Percentiles rank a stretch among this genome's conserved stretches.
Evolutionary conservation across 2,113 vertebrate species (phyloP).

Genomic region (Myiopsitta monachus): DNA sequence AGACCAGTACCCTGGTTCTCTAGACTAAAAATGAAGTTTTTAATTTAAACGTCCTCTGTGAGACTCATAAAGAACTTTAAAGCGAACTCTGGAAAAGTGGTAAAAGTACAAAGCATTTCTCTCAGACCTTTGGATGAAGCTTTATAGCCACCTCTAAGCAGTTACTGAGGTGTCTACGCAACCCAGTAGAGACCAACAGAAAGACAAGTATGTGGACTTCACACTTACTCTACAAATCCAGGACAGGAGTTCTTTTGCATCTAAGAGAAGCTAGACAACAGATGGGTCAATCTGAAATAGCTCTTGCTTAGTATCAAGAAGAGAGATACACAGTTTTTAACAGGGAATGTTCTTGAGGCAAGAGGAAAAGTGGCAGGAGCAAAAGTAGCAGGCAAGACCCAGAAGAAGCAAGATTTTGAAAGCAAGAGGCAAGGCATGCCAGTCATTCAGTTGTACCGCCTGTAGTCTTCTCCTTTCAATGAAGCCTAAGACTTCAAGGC

Average conservation of each 20-base stretch:
- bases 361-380: not conserved
- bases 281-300: not conserved
- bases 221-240: not conserved
- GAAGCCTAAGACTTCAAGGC: not conserved
- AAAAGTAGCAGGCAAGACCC: not conserved
- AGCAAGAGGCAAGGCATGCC: not conserved
- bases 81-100: not conserved
- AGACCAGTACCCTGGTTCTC: not conserved
- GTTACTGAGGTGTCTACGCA: not conserved
- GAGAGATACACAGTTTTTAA: not conserved
- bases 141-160: not conserved
- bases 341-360: not conserved
- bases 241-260: not conserved
- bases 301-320: not conserved
- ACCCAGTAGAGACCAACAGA: not conserved
- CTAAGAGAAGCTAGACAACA: not conserved
- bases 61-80: not conserved
- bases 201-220: not conserved
- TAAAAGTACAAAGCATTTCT: not conserved
- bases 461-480: not conserved
- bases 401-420: not conserved
- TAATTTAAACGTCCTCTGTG: not conserved
- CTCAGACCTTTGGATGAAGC: not conserved
- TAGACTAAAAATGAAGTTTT: not conserved
- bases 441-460: fast-evolving